phyloP scores from a whole-genome alignment of 2,888 invertebrate genomes.

The Drosophila trichaetosa region DNA sequence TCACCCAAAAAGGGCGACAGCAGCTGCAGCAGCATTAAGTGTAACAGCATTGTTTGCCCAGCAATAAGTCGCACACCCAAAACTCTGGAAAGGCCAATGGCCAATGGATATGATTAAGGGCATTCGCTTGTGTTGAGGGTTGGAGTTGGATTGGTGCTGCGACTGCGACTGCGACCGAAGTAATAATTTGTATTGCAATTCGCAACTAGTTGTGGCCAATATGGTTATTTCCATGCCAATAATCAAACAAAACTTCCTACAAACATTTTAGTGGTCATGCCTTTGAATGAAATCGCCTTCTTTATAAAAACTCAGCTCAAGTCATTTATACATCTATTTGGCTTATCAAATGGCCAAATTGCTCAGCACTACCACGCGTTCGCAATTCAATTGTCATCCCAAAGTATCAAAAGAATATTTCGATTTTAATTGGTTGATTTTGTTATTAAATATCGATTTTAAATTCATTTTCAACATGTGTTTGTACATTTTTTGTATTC shows the following conservation, averaged over 20 bases:
- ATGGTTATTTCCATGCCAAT: not conserved
- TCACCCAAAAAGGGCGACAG: constrained; percentile 27
- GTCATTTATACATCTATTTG: not conserved
- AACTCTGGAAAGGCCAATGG: constrained; percentile 21
- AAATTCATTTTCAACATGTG: not conserved
- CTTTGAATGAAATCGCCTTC: not conserved
- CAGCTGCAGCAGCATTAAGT: constrained; percentile 3
- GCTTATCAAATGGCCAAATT: constrained; percentile 14
- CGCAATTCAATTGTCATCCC: not conserved
- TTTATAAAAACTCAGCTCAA: not conserved
- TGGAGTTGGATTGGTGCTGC: not conserved
- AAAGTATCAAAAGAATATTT: not conserved
- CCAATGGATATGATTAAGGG: not conserved
- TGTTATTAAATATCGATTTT: not conserved
- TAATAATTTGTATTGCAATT: not conserved
- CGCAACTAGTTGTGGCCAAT: not conserved
- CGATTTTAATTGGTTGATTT: not conserved
- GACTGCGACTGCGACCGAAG: not conserved
- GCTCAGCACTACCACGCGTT: not conserved
- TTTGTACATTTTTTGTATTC: not conserved
- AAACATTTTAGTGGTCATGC: not conserved
- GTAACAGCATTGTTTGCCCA: constrained; percentile 28
- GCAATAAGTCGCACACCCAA: constrained; percentile 34
- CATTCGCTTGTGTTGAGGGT: not conserved
- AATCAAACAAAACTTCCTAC: not conserved